Conservation (phyloP, 2,113 vertebrate genomes). For the Phalacrocorax carbo region DNA sequence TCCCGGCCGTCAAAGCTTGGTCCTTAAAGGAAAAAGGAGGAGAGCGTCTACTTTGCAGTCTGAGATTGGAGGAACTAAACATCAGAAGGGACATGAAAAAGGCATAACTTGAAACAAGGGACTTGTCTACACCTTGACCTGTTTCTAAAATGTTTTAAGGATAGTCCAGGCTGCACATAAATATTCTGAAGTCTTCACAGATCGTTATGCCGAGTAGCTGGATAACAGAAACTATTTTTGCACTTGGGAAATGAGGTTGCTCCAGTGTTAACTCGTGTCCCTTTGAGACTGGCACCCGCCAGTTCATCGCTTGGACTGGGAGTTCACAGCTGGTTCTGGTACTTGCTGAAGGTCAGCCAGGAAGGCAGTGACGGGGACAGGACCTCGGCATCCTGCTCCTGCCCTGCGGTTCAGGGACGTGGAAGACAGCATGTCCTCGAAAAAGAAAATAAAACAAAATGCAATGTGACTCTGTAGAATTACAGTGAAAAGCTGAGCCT, state of each 20-base stretch:
- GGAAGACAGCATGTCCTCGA: background rate
- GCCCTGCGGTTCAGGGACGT: background rate
- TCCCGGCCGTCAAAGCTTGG: background rate
- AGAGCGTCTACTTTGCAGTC: background rate
- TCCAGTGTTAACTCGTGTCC: accelerated
- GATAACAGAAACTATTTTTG: background rate
- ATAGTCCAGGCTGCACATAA: background rate
- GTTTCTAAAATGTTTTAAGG: background rate
- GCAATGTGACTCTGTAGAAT: background rate
- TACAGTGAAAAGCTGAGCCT: slow-evolving; percentile 10
- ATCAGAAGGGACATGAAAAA: background rate
- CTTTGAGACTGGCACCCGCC: background rate
- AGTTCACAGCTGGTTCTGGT: background rate
- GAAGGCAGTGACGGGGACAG: background rate
- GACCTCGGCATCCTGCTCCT: background rate
- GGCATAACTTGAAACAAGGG: background rate
- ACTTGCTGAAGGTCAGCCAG: background rate
- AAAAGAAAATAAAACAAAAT: background rate
- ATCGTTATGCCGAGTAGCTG: background rate
- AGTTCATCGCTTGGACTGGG: background rate
- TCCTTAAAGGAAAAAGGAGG: background rate
- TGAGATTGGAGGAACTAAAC: background rate
- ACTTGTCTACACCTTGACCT: background rate
- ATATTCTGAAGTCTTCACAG: background rate
- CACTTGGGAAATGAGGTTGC: background rate